Conservation (phyloP, 2,888 invertebrate species). For the Xestoiulus laeticollis region DNA sequence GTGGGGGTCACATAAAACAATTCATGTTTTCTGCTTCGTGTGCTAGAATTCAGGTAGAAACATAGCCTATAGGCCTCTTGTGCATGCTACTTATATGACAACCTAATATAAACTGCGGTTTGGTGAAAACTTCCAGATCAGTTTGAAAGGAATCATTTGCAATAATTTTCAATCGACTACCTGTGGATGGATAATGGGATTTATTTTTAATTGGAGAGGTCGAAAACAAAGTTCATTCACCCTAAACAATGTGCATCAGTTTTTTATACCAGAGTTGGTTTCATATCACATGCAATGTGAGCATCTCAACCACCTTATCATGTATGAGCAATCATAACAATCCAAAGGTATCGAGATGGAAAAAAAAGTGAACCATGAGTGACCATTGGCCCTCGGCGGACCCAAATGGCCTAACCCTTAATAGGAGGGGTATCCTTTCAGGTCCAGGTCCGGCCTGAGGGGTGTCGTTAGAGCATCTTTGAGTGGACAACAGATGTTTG, state of each 20-base stretch:
- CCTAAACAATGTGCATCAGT: not conserved
- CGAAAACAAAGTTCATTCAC: not conserved
- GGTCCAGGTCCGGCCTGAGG: not conserved
- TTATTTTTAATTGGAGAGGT: not conserved
- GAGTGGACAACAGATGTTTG: conserved; percentile 42
- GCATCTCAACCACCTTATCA: too few relatives aligned
- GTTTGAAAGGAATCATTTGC: not conserved
- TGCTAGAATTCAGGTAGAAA: conserved; percentile 1
- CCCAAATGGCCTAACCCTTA: not conserved
- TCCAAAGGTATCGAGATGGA: too few relatives aligned
- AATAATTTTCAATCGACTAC: not conserved
- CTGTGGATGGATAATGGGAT: not conserved
- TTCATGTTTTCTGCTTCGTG: not conserved
- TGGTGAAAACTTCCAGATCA: not conserved
- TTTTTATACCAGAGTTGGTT: not conserved
- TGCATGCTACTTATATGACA: not conserved
- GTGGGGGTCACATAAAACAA: not conserved
- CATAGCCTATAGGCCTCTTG: not conserved
- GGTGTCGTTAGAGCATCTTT: conserved; percentile 35
- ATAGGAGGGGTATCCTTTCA: not conserved
- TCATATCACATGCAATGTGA: too few relatives aligned
- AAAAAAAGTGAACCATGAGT: not conserved
- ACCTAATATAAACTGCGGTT: conserved; percentile 12
- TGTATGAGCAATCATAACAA: too few relatives aligned
- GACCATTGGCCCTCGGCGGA: not conserved